Percentiles rank a stretch among this genome's conserved stretches.
These are phyloP conservation scores for Saxicola maurus DNA, from an alignment of 2,797 vertebrate genomes.

Conservation along the genomic window DNA sequence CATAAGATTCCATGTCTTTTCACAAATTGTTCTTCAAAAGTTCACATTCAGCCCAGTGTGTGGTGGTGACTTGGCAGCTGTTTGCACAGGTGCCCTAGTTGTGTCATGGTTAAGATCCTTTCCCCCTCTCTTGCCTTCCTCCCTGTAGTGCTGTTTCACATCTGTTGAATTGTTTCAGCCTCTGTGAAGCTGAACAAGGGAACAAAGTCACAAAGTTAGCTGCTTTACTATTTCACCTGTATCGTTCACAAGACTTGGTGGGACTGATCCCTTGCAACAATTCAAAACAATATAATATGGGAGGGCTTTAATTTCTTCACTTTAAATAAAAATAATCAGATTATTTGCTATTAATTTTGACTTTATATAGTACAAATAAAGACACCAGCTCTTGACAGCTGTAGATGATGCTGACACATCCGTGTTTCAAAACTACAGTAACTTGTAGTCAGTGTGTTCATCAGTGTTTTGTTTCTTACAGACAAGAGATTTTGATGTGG, in stretches of 20 bases:
- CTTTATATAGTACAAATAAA: background rate
- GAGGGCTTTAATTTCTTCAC: background rate
- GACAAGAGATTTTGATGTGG: conserved; percentile 95
- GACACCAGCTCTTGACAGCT: background rate
- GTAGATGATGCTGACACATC: background rate
- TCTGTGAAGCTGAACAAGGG: background rate
- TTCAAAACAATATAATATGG: background rate
- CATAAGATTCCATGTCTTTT: background rate
- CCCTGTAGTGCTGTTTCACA: background rate
- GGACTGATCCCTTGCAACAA: background rate
- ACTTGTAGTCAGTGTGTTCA: background rate
- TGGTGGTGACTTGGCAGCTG: background rate
- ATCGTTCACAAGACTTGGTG: background rate
- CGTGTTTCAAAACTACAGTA: background rate
- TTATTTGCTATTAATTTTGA: background rate
- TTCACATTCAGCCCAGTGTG: background rate
- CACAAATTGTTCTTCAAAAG: background rate
- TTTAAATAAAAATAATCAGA: background rate
- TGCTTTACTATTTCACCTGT: background rate
- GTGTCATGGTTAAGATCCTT: rapidly evolving
- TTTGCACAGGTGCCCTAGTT: background rate
- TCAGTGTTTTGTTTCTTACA: conserved; percentile 69
- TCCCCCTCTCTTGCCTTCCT: background rate
- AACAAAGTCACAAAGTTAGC: background rate
- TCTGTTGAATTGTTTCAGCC: background rate